phyloP scores from a whole-genome alignment of 2,113 vertebrate genomes.

The Coptodon bakossiorum region DNA sequence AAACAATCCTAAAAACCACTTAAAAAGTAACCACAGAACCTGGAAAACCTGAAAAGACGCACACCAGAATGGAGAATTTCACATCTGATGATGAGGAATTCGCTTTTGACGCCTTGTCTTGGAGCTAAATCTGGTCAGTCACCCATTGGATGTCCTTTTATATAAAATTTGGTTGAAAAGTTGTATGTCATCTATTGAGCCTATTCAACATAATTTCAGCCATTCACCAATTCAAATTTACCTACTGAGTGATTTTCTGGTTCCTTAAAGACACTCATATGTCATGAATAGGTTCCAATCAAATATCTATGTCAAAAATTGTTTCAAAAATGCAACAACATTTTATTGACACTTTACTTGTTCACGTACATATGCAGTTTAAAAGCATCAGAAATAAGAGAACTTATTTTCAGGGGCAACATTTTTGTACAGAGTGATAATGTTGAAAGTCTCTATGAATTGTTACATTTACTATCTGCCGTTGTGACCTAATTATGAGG shows the following conservation, averaged over 20 bases:
- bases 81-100: neutral
- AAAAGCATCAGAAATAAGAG: neutral
- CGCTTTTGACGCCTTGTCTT: neutral
- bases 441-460: neutral
- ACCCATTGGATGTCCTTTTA: neutral
- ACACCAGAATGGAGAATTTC: neutral
- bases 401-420: neutral
- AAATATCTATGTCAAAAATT: neutral
- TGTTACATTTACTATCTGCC: neutral
- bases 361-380: neutral
- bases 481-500: neutral
- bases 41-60: neutral
- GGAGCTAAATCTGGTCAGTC: neutral
- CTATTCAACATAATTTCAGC: neutral
- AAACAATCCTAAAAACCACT: neutral
- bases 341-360: neutral
- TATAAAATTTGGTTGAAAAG: neutral
- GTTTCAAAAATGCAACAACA: neutral
- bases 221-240: neutral
- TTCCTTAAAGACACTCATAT: neutral
- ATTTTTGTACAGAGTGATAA: neutral
- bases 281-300: neutral
- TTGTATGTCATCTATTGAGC: neutral
- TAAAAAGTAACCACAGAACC: neutral
- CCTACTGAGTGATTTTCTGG: neutral